phyloP scores from a whole-genome alignment of 2,113 vertebrate genomes.

The Phasianus colchicus region DNA sequence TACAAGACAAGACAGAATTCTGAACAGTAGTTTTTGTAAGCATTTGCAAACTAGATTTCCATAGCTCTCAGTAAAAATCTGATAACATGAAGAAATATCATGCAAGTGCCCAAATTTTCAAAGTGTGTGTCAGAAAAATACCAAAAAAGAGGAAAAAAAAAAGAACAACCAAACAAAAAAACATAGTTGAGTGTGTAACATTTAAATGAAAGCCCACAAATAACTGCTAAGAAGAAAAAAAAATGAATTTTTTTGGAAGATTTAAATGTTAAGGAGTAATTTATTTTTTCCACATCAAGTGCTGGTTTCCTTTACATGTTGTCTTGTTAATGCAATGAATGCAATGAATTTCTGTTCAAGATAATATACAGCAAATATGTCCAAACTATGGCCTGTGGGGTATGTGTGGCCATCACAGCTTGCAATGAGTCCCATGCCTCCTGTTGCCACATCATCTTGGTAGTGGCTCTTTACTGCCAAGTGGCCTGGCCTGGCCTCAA shows the following conservation, averaged over 20 bases:
- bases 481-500: no score
- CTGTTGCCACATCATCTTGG: no score
- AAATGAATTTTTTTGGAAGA: neutral
- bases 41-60: neutral
- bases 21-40: neutral
- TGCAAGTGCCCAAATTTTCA: neutral
- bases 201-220: neutral
- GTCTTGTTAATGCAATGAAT: neutral
- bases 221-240: neutral
- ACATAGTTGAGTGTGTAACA: neutral
- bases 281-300: neutral
- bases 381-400: no score
- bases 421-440: no score
- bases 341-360: neutral
- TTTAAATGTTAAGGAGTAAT: neutral
- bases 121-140: neutral
- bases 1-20: neutral
- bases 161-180: neutral
- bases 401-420: no score
- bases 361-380: neutral
- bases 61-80: neutral
- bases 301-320: neutral
- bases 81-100: neutral
- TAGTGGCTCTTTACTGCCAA: no score
- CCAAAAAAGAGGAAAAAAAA: neutral